A percentile compares a stretch with the other conserved stretches of the same genome.
These are phyloP conservation scores for Antechinus flavipes DNA, from an alignment of 2,113 vertebrate genomes.

Conservation along the genomic window DNA sequence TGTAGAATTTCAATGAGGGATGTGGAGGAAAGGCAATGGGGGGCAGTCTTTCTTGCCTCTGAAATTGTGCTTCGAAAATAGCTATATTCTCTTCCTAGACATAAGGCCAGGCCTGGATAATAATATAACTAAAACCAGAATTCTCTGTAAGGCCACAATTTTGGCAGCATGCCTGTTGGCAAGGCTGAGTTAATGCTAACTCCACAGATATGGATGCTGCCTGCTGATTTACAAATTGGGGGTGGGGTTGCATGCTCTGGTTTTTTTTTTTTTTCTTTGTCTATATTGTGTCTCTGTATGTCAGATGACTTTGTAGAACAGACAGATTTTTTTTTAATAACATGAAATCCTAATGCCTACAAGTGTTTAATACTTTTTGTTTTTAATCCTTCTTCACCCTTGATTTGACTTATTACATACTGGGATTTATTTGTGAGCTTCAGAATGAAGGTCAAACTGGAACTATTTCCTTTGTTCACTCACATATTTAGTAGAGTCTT, in stretches of 20 bases:
- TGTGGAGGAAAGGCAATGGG: background rate
- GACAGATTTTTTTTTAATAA: slow-evolving; percentile 69
- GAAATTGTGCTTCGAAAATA: background rate
- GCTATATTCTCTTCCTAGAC: slow-evolving; percentile 12
- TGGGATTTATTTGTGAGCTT: slow-evolving; percentile 76
- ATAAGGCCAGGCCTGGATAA: slow-evolving; percentile 42
- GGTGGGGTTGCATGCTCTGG: slow-evolving; percentile 40
- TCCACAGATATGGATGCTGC: slow-evolving; percentile 2
- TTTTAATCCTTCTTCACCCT: slow-evolving; percentile 71
- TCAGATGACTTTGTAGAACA: slow-evolving; percentile 43
- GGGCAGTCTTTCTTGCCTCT: background rate
- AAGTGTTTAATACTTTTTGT: slow-evolving; percentile 70
- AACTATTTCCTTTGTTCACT: slow-evolving; percentile 73
- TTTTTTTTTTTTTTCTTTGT: slow-evolving; percentile 23
- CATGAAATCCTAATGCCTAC: slow-evolving; percentile 65
- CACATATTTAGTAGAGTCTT: slow-evolving; percentile 67
- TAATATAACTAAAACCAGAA: slow-evolving; percentile 48
- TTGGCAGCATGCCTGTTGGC: slow-evolving; percentile 31
- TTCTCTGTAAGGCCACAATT: slow-evolving; percentile 29
- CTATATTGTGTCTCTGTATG: slow-evolving; percentile 58
- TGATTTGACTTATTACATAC: slow-evolving; percentile 70
- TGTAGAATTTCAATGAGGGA: slow-evolving; percentile 28
- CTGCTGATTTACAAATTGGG: slow-evolving; percentile 52
- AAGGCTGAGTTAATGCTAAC: slow-evolving; percentile 42
- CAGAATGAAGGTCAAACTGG: slow-evolving; percentile 66